phyloP scores from a whole-genome alignment of 2,113 vertebrate genomes.

The Gorsachius goisagi region DNA sequence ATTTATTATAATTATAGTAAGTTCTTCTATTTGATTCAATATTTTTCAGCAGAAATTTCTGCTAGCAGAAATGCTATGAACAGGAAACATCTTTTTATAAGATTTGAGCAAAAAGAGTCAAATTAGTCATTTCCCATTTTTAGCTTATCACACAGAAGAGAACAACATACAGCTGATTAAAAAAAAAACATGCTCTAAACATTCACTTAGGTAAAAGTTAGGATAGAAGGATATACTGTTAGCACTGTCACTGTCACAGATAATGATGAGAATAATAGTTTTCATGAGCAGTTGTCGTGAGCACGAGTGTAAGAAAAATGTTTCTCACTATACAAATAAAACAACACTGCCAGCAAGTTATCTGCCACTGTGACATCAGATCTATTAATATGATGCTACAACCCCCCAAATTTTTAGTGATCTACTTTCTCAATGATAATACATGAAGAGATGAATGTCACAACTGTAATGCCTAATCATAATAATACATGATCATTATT shows the following conservation, averaged over 20 bases:
- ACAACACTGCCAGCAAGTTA: background rate
- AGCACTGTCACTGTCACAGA: background rate
- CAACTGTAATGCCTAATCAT: background rate
- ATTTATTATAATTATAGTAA: background rate
- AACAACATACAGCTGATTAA: background rate
- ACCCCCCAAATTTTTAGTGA: background rate
- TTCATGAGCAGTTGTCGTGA: background rate
- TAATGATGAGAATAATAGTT: background rate
- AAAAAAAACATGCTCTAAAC: background rate
- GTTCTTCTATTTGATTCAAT: background rate
- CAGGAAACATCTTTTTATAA: background rate
- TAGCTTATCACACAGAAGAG: background rate
- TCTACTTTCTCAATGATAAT: background rate
- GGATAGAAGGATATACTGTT: background rate
- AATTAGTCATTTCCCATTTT: accelerated
- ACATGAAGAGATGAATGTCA: background rate
- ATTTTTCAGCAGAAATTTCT: background rate
- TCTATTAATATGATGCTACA: background rate
- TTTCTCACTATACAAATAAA: background rate
- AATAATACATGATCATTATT: background rate
- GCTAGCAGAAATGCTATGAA: background rate
- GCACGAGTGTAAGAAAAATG: background rate
- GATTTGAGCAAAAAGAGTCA: background rate
- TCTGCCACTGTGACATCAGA: background rate
- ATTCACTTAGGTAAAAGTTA: background rate